A percentile compares a stretch with the other conserved stretches of the same genome.
Conservation (phyloP, 2,797 vertebrate genomes). For the Gadopsis bispinosus region DNA sequence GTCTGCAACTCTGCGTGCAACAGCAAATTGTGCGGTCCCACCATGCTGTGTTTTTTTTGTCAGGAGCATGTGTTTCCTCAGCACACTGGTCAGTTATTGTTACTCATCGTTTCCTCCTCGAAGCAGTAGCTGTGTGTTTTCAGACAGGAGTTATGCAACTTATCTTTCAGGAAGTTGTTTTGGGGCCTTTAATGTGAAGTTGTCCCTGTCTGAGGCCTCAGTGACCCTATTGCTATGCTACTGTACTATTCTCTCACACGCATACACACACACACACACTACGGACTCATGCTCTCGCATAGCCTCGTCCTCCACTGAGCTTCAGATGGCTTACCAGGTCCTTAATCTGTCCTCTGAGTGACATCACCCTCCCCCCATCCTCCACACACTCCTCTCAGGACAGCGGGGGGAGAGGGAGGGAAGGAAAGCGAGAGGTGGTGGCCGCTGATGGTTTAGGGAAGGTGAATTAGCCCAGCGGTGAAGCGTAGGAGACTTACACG, state of each 20-base stretch:
- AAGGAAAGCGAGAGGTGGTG: conserved; percentile 38
- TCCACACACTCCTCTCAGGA: conserved; percentile 41
- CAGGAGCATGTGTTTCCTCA: conserved; percentile 31
- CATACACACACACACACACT: conserved; percentile 10
- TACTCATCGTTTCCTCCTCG: conserved; percentile 24
- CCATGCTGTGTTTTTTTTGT: conserved; percentile 38
- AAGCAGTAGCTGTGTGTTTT: conserved; percentile 16
- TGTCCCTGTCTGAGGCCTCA: conserved; percentile 19
- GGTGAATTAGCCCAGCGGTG: conserved; percentile 53
- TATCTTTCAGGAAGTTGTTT: conserved; percentile 44
- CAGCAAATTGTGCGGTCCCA: conserved; percentile 49
- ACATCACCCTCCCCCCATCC: conserved; percentile 68
- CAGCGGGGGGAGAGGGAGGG: conserved; percentile 27
- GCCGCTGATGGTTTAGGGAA: conserved; percentile 43
- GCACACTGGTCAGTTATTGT: conserved; percentile 40
- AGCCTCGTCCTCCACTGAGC: conserved; percentile 54
- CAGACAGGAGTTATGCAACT: conserved; percentile 29
- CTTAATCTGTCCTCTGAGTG: conserved; percentile 79
- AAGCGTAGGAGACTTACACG: conserved; percentile 21
- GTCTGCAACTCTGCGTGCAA: conserved; percentile 63
- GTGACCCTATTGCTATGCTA: not conserved
- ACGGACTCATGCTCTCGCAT: conserved; percentile 18
- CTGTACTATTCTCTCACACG: not conserved
- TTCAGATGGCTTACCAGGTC: conserved; percentile 74
- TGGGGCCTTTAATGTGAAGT: conserved; percentile 33